phyloP scores from a whole-genome alignment of 2,797 vertebrate species.

The Typhlichthys subterraneus region DNA sequence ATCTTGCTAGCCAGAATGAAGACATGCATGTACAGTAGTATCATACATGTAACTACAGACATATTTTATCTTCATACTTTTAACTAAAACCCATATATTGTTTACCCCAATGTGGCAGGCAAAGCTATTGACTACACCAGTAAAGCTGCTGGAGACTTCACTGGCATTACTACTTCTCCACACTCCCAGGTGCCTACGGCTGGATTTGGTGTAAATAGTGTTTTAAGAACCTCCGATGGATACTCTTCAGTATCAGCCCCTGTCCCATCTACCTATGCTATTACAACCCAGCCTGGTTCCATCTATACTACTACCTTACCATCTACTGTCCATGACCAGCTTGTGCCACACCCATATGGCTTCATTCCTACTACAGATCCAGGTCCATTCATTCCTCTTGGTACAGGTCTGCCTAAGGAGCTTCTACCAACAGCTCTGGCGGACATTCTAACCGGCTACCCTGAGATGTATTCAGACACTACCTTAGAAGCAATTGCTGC shows the following conservation, averaged over 20 bases:
- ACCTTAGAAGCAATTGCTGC: constrained; percentile 81
- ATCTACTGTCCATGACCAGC: constrained; percentile 80
- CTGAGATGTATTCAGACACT: constrained; percentile 88
- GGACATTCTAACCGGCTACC: constrained; percentile 86
- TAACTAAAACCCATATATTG: constrained; percentile 56
- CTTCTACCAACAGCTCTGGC: constrained; percentile 80
- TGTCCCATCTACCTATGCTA: constrained; percentile 90
- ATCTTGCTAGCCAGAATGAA: constrained; percentile 85
- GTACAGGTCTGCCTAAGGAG: constrained; percentile 82
- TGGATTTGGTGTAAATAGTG: constrained; percentile 84
- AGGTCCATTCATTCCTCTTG: constrained; percentile 80
- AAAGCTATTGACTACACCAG: constrained; percentile 96
- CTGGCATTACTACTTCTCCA: constrained; percentile 82
- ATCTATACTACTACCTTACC: constrained; percentile 84
- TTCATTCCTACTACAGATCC: constrained; percentile 84
- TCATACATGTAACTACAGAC: constrained; percentile 70
- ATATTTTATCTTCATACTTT: constrained; percentile 60
- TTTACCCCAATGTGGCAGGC: constrained; percentile 89
- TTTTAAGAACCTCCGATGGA: constrained; percentile 90
- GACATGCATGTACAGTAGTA: constrained; percentile 84
- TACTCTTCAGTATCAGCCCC: constrained; percentile 93
- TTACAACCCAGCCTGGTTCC: constrained; percentile 97
- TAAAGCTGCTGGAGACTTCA: constrained; percentile 86
- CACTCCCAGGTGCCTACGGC: constrained; percentile 86
- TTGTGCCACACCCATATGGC: constrained; percentile 83